Evolutionary conservation across 2,797 vertebrate genomes (phyloP), one percentile per base, ranked within the genome.

Genomic region (Peromyscus attwateri): DNA sequence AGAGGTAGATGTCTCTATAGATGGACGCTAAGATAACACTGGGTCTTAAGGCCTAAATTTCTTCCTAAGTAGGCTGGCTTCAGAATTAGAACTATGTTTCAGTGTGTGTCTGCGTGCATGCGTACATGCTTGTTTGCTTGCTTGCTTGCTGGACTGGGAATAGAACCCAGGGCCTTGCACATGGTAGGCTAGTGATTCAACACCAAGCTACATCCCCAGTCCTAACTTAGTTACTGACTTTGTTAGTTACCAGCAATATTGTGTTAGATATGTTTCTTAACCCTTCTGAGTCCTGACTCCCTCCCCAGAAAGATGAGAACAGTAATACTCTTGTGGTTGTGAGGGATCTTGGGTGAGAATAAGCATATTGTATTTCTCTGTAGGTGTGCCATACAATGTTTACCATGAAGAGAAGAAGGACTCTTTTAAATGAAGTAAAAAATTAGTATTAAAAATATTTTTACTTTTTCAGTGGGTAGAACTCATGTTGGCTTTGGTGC

Each of bases 371-470:
- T 23, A 25, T 21, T 16, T 73, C 23, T 80, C 43, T 4, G 3
- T 27, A 31, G 40, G 57, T 13, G 2, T 77, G 91, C 52, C 21
- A 2, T n/a, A 3, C 46, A 34, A 6, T 76, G 21, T 95, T 91
- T 64, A 21, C 52, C 57, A 4, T 37, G 9, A 2, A 82, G 57
- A 29, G 40, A 64, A 19, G 52, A 64, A 12, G 52, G 60, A 17
- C 29, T 13, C 13, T 66, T 25, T 71, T 40, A 2, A 14, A n/a
- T 40, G 37, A 66, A 73, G 79, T 25, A 31, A 55, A 25, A 52
- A 57, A 71, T 73, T 62, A n/a, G 29, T 77, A 25, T 11, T 21
- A 34, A 52, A 52, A 46, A 14, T 84, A 31, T 92, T 89, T 97
- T 83, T 70, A 4, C 70, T 70, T 34, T 79, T 19, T 43, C 31